These are phyloP conservation scores for Sorex maritimensis DNA, from an alignment of 2,797 vertebrate species.

Conservation along the genomic window DNA sequence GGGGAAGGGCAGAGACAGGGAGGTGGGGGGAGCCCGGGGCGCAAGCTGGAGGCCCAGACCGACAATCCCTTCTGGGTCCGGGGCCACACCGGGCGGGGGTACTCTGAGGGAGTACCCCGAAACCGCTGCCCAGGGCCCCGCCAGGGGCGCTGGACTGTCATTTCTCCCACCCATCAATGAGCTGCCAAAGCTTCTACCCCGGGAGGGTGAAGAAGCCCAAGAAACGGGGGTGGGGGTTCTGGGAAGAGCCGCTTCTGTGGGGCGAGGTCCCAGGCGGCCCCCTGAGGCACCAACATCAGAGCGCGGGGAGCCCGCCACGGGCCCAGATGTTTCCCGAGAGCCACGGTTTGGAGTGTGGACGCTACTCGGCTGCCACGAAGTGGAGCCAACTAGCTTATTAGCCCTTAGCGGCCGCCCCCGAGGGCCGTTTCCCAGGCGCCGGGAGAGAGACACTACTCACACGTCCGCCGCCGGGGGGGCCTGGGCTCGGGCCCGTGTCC, in stretches of 20 bases:
- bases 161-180: conserved; percentile 6
- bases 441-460: conserved; percentile 94
- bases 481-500: no score
- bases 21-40: neutral
- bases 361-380: conserved; percentile 95
- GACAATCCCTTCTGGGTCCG: neutral
- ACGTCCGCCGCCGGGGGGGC: conserved; percentile 77
- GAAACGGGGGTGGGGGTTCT: no score
- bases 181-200: conserved; percentile 64
- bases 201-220: no score
- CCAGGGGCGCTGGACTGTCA: no score
- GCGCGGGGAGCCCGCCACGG: conserved; percentile 88
- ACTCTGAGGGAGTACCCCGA: no score
- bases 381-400: conserved; percentile 92
- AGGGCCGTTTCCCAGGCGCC: conserved; percentile 89
- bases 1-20: neutral
- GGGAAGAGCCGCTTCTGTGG: neutral
- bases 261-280: conserved; percentile 61
- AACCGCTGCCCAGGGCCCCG: no score
- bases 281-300: conserved; percentile 86
- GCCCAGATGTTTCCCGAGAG: conserved; percentile 91
- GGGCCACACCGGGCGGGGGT: neutral
- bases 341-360: conserved; percentile 89
- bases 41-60: no score
- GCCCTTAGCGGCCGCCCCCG: conserved; percentile 84